Conservation (phyloP, 1,140 invertebrate species). For the Hyles euphorbiae region DNA sequence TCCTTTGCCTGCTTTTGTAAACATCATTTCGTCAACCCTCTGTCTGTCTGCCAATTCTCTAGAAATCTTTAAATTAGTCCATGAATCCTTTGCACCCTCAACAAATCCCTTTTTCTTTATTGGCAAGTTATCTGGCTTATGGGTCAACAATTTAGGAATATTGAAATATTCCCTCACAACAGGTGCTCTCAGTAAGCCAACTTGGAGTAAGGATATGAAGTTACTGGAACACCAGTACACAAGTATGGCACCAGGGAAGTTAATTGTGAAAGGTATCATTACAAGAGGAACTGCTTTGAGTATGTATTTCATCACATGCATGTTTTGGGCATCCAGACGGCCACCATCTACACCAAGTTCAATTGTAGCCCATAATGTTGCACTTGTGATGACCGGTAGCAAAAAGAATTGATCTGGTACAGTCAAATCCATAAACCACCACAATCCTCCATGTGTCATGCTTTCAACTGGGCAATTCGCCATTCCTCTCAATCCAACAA, state of each 20-base stretch:
- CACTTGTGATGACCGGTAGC: slow-evolving; percentile 89
- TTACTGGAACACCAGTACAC: slow-evolving; percentile 95
- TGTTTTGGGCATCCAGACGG: slow-evolving; percentile 77
- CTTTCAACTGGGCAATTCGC: slow-evolving; percentile 91
- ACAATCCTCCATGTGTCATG: slow-evolving; percentile 90
- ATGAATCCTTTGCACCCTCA: slow-evolving; percentile 87
- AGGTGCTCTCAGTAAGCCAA: slow-evolving; percentile 85
- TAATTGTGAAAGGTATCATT: slow-evolving; percentile 90
- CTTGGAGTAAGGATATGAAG: slow-evolving; percentile 91
- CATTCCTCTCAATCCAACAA: slow-evolving; percentile 90
- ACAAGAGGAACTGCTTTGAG: slow-evolving; percentile 86
- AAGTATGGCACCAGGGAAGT: slow-evolving; percentile 92
- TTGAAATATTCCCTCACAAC: slow-evolving; percentile 85
- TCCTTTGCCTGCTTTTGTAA: slow-evolving; percentile 88
- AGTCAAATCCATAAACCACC: slow-evolving; percentile 96
- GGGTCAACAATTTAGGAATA: slow-evolving; percentile 81
- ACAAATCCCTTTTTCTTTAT: slow-evolving; percentile 86
- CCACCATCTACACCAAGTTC: slow-evolving; percentile 89
- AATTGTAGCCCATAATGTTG: slow-evolving; percentile 87
- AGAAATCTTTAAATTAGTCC: slow-evolving; percentile 89
- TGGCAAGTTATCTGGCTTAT: slow-evolving; percentile 77
- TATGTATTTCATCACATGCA: slow-evolving; percentile 84
- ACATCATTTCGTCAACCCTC: slow-evolving; percentile 85
- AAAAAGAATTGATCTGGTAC: slow-evolving; percentile 92
- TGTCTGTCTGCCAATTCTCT: slow-evolving; percentile 86